Evolutionary conservation across 2,113 vertebrate genomes (phyloP), one percentile per base, ranked within the genome.

Genomic region (Paramisgurnus dabryanus): DNA sequence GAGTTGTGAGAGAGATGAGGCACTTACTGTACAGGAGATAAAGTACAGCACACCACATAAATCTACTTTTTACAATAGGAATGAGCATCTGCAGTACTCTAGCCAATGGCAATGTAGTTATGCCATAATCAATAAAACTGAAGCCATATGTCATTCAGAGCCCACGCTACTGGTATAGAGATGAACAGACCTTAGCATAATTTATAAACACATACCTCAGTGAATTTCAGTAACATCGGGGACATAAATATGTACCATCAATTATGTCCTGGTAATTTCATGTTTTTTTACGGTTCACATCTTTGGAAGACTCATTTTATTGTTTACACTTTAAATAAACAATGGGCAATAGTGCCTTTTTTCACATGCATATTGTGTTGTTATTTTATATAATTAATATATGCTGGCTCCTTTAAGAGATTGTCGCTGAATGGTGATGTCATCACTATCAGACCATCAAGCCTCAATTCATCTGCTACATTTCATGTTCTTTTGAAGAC

Each of bases 1-100:
- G 89, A 70, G 86, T 90, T 89, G 91, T 86, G 78, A 1, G 69
- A 87, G 85, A 82, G 82, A 74, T 87, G 70, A 61, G 78, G 80
- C 82, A 87, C 80, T 76, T 83, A 22, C 22, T 22, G 22, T 22
- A 87, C 79, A 76, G 82, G 88, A 89, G 86, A 89, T 85, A 78
- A 78, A 55, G 68, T 34, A 50, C 22, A 66, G 86, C 83, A 69
- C 83, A 81, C 67, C 88, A 88, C 88, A 87, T 93, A 91, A 92
- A 92, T 91, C 27, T 80, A 86, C 61, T 66, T 78, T 82, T 80
- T 84, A 91, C 87, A 84, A 84, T 15, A 47, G 82, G 88, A 83
- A 80, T 40, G 81, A 85, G 79, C 78, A 87, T 90, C 90, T 88
- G 85, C 89, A 90, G 85, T 77, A 76, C 85, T 72, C 79, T 80